Conservation (phyloP, 2,113 vertebrate genomes). For the Nesoenas mayeri region DNA sequence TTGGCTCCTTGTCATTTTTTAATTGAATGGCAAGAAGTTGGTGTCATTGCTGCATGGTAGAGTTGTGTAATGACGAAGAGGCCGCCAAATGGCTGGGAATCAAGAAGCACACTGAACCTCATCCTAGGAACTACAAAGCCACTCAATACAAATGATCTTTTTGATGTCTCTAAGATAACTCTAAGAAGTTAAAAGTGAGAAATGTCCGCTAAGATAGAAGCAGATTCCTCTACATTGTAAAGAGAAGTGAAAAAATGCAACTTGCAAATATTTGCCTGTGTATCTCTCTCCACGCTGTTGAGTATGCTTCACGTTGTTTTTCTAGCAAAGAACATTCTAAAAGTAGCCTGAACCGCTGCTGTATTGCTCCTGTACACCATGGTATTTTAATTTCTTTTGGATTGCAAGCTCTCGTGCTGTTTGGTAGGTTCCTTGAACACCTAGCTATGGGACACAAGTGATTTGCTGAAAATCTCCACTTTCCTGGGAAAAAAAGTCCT, state of each 20-base stretch:
- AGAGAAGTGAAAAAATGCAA: background rate
- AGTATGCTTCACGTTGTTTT: background rate
- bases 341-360: background rate
- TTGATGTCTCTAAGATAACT: background rate
- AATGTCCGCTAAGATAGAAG: background rate
- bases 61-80: background rate
- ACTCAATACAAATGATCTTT: background rate
- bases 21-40: conserved; percentile 20
- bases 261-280: background rate
- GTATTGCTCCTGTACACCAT: background rate
- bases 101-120: background rate
- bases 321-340: background rate
- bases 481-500: conserved; percentile 9
- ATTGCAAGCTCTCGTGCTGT: background rate
- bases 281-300: background rate
- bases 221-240: background rate
- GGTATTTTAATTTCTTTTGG: background rate
- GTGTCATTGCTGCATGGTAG: background rate
- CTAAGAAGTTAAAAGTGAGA: background rate
- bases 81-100: conserved; percentile 1
- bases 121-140: background rate
- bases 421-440: background rate
- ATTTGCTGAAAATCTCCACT: conserved; percentile 2
- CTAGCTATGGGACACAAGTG: background rate
- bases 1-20: conserved; percentile 29